Base-by-base conservation (phyloP, 2,888 invertebrate genomes). In the Melinaea menophilus region DNA sequence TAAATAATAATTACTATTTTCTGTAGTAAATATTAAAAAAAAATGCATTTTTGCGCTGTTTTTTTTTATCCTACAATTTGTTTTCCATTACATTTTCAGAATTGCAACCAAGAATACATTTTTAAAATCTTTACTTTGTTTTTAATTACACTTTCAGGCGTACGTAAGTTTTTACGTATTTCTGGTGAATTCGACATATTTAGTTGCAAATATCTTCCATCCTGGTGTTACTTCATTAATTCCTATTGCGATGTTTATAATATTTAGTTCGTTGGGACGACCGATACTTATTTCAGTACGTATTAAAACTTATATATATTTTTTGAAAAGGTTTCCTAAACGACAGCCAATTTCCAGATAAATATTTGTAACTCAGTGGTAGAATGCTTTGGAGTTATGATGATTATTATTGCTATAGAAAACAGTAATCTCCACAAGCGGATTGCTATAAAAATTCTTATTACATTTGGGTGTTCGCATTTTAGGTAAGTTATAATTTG, bases 381-480 rank as follows among this genome's bases (percentile, higher is more conserved):
- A 11, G 82, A 87, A 61, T 80, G 82, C 59, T 59, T 83, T 2
- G 81, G 80, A 12, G 74, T 82, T 2, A 81, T 86, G 81, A 77
- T 86, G 66, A 70, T 86, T 2, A 75, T 78, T 2, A 67, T 78
- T 7, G 87, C 83, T 0, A 74, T 88, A 37, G 88, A 88, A 69
- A 64, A 80, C 35, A 79, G 82, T 58, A 73, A 77, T 2, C 59
- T 87, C 4, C 77, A 84, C 59, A 78, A 71, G 62, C 75, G 88
- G 56, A 62, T 78, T 1, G 85, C 86, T 0, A 48, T 85, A n/a
- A 86, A 85, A 73, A 61, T 84, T 2, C 65, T 88, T 3, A 69
- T 84, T 0, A 66, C 79, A 2, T 79, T 85, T 63, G 88, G 88
- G n/a, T 86, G 84, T 68, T 86, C 86, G 4, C 88, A 88, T 73